Percentiles rank a stretch among this genome's conserved stretches.
Conservation (phyloP, 2,113 vertebrate genomes). For the Meleagris gallopavo region DNA sequence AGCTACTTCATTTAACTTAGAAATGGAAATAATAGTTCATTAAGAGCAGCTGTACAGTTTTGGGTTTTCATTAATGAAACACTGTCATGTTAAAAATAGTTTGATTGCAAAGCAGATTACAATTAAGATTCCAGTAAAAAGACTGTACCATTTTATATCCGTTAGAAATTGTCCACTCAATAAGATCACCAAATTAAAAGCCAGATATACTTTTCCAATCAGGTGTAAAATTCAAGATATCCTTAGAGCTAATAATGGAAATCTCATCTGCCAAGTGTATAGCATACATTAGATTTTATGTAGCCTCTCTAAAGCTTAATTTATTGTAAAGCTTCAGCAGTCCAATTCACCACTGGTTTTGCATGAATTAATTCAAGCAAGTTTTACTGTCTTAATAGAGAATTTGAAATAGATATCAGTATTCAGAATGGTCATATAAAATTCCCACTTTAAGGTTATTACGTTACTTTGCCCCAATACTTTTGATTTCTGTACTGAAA, state of each 20-base stretch:
- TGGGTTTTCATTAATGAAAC: conserved; percentile 61
- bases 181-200: conserved; percentile 57
- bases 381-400: conserved; percentile 51
- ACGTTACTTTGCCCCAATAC: conserved; percentile 36
- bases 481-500: conserved; percentile 53
- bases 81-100: conserved; percentile 43
- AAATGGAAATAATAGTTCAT: conserved; percentile 70
- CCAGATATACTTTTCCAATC: conserved; percentile 58
- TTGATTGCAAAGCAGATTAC: conserved; percentile 74
- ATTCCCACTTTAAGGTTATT: conserved; percentile 38
- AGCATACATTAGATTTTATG: conserved; percentile 23
- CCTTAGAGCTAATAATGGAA: conserved; percentile 33
- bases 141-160: conserved; percentile 66
- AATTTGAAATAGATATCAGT: conserved; percentile 33
- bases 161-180: conserved; percentile 58
- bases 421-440: conserved; percentile 43
- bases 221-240: conserved; percentile 49
- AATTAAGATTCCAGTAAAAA: conserved; percentile 73
- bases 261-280: conserved; percentile 32
- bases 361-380: conserved; percentile 58
- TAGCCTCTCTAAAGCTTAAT: conserved; percentile 49
- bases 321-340: conserved; percentile 61
- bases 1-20: conserved; percentile 71
- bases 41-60: conserved; percentile 49
- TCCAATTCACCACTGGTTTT: conserved; percentile 65